These are phyloP conservation scores for Microctonus hyperodae DNA, from an alignment of 2,888 invertebrate genomes.

Conservation along the genomic window DNA sequence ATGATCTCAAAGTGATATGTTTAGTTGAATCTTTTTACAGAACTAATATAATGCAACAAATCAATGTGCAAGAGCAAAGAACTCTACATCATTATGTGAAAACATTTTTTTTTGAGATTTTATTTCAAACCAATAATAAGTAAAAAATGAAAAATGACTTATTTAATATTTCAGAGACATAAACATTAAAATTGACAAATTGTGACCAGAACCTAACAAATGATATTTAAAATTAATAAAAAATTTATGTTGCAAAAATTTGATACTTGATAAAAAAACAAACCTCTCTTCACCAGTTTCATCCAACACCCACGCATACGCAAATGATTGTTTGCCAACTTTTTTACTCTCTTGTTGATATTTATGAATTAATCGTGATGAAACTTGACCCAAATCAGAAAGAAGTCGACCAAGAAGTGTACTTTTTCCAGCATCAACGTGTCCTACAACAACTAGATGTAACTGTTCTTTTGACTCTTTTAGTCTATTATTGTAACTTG, in stretches of 20 bases:
- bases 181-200: too few relatives aligned
- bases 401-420: constrained; percentile 97
- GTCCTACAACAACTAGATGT: constrained; percentile 92
- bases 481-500: constrained; percentile 76
- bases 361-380: constrained; percentile 73
- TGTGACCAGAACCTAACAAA: too few relatives aligned
- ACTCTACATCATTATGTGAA: too few relatives aligned
- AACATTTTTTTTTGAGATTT: too few relatives aligned
- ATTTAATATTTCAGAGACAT: too few relatives aligned
- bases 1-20: too few relatives aligned
- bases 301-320: constrained; percentile 99
- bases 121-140: too few relatives aligned
- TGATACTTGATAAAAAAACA: constrained; percentile 18
- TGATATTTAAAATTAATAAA: too few relatives aligned
- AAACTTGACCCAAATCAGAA: constrained; percentile 81
- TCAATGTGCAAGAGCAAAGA: too few relatives aligned
- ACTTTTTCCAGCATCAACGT: constrained; percentile 97
- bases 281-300: constrained; percentile 96
- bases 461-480: constrained; percentile 84
- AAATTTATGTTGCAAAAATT: background rate
- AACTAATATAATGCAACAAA: too few relatives aligned
- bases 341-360: constrained; percentile 98
- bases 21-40: too few relatives aligned
- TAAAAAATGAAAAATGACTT: constrained; percentile 2
- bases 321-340: constrained; percentile 96